Evolutionary conservation across 2,888 invertebrate species (phyloP).

Genomic region (Melipona bicolor): DNA sequence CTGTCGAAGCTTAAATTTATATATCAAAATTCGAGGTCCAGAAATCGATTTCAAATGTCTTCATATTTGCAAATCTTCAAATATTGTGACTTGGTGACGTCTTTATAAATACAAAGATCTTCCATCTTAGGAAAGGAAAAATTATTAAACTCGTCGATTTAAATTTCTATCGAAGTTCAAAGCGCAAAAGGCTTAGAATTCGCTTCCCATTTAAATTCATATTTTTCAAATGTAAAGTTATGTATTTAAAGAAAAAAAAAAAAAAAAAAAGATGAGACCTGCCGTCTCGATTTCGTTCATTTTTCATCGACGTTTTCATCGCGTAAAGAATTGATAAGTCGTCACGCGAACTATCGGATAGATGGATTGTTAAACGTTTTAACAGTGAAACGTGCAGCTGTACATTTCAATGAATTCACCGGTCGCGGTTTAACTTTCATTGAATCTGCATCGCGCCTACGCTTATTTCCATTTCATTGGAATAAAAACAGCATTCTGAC

Average conservation of each 20-base stretch:
- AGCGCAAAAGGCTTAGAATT: too few relatives aligned
- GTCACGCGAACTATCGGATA: slow-evolving; percentile 33
- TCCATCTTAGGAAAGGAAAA: too few relatives aligned
- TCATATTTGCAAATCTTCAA: not conserved
- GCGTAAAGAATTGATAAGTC: slow-evolving; percentile 3
- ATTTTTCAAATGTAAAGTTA: not conserved
- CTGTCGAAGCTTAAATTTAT: too few relatives aligned
- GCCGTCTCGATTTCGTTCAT: not conserved
- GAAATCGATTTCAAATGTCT: not conserved
- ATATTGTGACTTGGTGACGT: not conserved
- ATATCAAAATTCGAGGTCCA: not conserved
- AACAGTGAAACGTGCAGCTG: slow-evolving; percentile 14
- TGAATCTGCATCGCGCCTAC: slow-evolving; percentile 39
- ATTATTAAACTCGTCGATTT: too few relatives aligned
- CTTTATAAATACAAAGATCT: too few relatives aligned
- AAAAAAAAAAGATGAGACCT: not conserved
- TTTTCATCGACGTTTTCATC: not conserved
- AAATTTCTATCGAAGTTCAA: too few relatives aligned
- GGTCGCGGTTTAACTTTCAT: slow-evolving; percentile 29
- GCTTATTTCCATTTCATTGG: slow-evolving; percentile 30
- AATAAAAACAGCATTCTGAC: slow-evolving; percentile 17
- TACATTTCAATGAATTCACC: slow-evolving; percentile 30
- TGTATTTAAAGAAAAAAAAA: not conserved
- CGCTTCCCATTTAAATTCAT: not conserved
- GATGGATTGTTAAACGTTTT: slow-evolving; percentile 36